phyloP scores from a whole-genome alignment of 2,113 vertebrate genomes.

The Laterallus jamaicensis region DNA sequence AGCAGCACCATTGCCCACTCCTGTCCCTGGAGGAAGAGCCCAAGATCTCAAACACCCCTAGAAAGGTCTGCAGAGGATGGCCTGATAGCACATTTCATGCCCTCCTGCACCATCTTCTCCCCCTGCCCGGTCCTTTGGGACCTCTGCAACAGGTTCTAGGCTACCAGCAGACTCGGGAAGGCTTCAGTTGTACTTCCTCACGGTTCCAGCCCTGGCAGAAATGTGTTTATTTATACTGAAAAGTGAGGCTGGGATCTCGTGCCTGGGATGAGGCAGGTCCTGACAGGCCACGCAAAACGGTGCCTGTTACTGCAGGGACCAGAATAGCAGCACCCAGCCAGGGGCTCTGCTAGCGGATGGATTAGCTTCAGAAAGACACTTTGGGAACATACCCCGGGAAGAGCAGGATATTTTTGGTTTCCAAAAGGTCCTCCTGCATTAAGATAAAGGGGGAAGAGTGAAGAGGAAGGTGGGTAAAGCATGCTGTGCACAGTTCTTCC shows the following conservation, averaged over 20 bases:
- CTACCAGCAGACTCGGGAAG: background rate
- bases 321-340: background rate
- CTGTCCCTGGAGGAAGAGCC: background rate
- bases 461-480: background rate
- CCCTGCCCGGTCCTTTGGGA: background rate
- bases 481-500: rapidly evolving
- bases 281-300: rapidly evolving
- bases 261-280: background rate
- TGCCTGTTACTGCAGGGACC: background rate
- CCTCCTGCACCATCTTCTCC: background rate
- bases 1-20: rapidly evolving
- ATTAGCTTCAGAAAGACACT: background rate
- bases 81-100: background rate
- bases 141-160: background rate
- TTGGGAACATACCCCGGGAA: background rate
- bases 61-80: background rate
- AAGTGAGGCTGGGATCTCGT: background rate
- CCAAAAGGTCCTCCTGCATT: background rate
- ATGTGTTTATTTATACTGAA: background rate
- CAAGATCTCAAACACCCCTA: background rate
- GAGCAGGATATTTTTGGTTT: background rate
- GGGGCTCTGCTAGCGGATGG: rapidly evolving
- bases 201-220: background rate
- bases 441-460: background rate
- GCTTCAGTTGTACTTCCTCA: rapidly evolving